Evolutionary conservation across 2,113 vertebrate genomes (phyloP).

Genomic region (Orcinus orca): DNA sequence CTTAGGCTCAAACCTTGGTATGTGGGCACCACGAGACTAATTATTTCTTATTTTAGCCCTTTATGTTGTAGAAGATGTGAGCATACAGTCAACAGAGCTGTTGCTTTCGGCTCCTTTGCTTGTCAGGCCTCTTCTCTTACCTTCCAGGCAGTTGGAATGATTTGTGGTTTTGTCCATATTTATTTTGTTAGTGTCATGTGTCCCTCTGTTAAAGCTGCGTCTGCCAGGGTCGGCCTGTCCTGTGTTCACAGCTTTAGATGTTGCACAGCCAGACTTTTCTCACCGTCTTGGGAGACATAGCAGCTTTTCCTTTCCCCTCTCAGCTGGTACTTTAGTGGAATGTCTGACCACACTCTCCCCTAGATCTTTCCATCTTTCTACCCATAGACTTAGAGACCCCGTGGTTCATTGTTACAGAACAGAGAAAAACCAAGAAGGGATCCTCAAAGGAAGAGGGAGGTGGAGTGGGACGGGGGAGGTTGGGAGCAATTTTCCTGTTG

Average conservation of each 20-base stretch:
- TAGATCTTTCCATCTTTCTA: not conserved
- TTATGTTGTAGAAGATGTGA: not conserved
- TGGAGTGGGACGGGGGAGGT: not conserved
- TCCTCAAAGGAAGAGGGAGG: not conserved
- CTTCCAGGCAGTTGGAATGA: not conserved
- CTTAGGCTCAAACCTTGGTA: not conserved
- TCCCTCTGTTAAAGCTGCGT: not conserved
- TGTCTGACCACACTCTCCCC: not conserved
- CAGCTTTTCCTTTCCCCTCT: rapidly evolving
- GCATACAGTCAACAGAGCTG: rapidly evolving
- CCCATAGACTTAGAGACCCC: not conserved
- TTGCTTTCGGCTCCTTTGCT: not conserved
- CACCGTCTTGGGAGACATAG: rapidly evolving
- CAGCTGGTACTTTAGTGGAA: no score
- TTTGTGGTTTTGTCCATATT: no score
- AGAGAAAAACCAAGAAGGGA: not conserved
- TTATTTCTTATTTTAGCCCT: not conserved
- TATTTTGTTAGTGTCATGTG: rapidly evolving
- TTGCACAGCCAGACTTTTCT: rapidly evolving
- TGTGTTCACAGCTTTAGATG: not conserved
- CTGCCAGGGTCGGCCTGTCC: rapidly evolving
- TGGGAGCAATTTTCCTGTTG: rapidly evolving
- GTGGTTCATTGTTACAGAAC: not conserved
- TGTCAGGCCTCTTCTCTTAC: not conserved
- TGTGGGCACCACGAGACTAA: rapidly evolving